Conservation (phyloP, 2,797 vertebrate genomes). For the Taeniopygia guttata region DNA sequence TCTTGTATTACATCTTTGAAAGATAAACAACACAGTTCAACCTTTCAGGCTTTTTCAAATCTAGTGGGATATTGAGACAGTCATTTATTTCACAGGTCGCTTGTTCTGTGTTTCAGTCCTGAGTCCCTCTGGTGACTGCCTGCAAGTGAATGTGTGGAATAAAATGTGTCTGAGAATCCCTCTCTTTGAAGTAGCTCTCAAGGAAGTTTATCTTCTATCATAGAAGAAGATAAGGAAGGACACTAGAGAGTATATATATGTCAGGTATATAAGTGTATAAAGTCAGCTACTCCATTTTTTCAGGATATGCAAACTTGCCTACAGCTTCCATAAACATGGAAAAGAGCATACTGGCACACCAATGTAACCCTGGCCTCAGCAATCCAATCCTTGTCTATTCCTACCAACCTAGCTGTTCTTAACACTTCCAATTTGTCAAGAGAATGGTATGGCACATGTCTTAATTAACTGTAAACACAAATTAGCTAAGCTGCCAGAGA, state of each 20-base stretch:
- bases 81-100: background rate
- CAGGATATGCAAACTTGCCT: background rate
- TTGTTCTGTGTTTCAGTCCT: background rate
- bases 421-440: background rate
- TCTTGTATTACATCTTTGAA: background rate
- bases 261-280: background rate
- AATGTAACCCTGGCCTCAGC: background rate
- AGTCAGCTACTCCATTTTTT: background rate
- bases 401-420: background rate
- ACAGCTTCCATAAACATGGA: background rate
- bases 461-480: background rate
- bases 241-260: background rate
- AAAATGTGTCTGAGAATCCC: background rate
- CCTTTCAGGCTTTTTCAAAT: background rate
- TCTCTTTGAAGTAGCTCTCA: background rate
- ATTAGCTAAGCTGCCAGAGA: background rate
- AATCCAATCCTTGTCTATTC: background rate
- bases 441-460: background rate
- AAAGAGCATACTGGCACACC: background rate
- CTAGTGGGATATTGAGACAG: background rate
- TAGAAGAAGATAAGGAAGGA: background rate
- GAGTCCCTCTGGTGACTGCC: background rate
- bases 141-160: background rate
- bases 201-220: background rate
- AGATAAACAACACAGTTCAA: background rate